Conservation (phyloP, 1,140 invertebrate species). For the Drosophila pseudoananassae region DNA sequence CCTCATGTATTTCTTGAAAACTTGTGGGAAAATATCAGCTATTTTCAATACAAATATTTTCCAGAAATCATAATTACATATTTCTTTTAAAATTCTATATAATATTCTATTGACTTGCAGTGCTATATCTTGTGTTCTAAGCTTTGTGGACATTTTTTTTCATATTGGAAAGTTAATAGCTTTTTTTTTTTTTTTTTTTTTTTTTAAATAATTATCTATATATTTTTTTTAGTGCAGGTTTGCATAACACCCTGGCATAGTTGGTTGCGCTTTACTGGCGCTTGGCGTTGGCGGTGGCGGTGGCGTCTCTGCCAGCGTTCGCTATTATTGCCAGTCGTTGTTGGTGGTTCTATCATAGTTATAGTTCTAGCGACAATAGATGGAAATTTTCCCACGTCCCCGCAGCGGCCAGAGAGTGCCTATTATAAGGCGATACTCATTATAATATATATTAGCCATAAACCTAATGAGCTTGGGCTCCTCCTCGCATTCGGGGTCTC, state of each 20-base stretch:
- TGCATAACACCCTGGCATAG: constrained; percentile 32
- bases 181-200: too few species aligned
- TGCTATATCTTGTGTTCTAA: too few species aligned
- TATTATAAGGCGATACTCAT: constrained; percentile 52
- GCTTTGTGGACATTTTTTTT: too few species aligned
- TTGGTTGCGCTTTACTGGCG: constrained; percentile 39
- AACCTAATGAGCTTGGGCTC: constrained; percentile 44
- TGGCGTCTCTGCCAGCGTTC: background rate
- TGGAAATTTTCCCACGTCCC: constrained; percentile 44
- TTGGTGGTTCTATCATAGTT: constrained; percentile 21
- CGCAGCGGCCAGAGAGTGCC: constrained; percentile 21
- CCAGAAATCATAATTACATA: too few species aligned
- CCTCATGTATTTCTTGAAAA: too few species aligned
- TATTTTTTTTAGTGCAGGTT: constrained; percentile 8
- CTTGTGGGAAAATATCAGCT: too few species aligned
- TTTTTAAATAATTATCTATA: too few species aligned
- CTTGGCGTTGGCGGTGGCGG: background rate
- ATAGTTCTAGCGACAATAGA: constrained; percentile 26
- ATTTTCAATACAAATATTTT: too few species aligned
- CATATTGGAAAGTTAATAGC: too few species aligned
- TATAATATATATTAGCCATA: constrained; percentile 52
- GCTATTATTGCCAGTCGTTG: background rate
- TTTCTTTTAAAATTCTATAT: too few species aligned
- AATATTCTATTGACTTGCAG: too few species aligned
- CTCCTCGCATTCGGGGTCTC: constrained; percentile 27